A percentile compares a stretch with the other conserved stretches of the same genome.
These are phyloP conservation scores for Bufotes viridis DNA, from an alignment of 2,797 vertebrate species.

Conservation along the genomic window DNA sequence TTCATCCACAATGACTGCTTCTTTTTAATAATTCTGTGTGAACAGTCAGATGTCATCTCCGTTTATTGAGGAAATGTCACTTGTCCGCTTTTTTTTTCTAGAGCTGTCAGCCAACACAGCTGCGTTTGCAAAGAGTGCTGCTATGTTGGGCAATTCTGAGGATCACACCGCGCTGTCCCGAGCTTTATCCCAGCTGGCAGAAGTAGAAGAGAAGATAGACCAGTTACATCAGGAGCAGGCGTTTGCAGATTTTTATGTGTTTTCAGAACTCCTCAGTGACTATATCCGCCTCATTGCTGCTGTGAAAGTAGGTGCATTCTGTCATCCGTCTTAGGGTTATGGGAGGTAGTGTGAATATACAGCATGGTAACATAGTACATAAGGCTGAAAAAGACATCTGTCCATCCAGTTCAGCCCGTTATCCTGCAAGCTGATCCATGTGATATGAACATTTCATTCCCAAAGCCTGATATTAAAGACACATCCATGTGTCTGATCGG, in stretches of 20 bases:
- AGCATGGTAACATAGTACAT: too few relatives aligned
- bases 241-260: conserved; percentile 91
- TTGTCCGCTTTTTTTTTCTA: conserved; percentile 67
- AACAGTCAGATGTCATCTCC: not conserved
- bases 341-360: not conserved
- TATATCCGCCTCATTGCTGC: conserved; percentile 93
- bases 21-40: not conserved
- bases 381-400: too few relatives aligned
- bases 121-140: conserved; percentile 94
- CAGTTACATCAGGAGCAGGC: conserved; percentile 95
- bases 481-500: too few relatives aligned
- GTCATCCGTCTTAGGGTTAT: not conserved
- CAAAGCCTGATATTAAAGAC: too few relatives aligned
- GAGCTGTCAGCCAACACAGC: conserved; percentile 93
- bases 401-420: too few relatives aligned
- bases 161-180: conserved; percentile 95
- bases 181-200: conserved; percentile 94
- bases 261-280: conserved; percentile 93
- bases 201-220: conserved; percentile 97
- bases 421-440: too few relatives aligned
- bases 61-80: not conserved
- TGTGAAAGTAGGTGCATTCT: conserved; percentile 83
- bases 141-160: conserved; percentile 97
- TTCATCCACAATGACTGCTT: not conserved
- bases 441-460: too few relatives aligned